Base-by-base conservation (phyloP, 2,113 vertebrate species). In the Dendrocopos noguchii region DNA sequence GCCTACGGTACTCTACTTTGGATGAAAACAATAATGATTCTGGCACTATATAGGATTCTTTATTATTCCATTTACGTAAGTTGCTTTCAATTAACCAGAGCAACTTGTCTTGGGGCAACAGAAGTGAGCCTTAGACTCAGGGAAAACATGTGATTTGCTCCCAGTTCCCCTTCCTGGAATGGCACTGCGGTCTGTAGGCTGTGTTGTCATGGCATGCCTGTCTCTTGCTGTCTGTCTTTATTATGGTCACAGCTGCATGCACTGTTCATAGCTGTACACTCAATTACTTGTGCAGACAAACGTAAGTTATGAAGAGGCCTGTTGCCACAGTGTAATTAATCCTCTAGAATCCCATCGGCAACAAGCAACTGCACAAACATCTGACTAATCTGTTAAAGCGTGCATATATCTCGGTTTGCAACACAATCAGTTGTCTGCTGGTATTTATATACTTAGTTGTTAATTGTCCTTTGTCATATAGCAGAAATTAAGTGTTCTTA, bases 291-390 rank as follows among this genome's bases (percentile, higher is more conserved):
- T n/a, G 39, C 78, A 88, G 91, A 87, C 78, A 91, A 77, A 84
- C 73, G 64, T 42, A 70, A 91, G 81, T 70, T 73, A 88, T 0
- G 0, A 61, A 72, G 91, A 84, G 29, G 7, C 33, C 83, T 84
- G 36, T 74, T 93, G 80, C 71, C 71, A 74, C n/a, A 13, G 46
- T 46, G 75, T 91, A 94, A 89, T 94, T 92, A 92, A 87, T 96
- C 75, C 88, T 87, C 95, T 81, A 52, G 92, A 77, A 78, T 80
- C 46, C 60, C 56, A 66, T 60, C 82, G 42, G 42, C 87, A 80
- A 28, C 31, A 47, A 81, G 24, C 24, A 70, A 77, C 67, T 46
- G 74, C 56, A 70, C 20, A 64, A 84, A 36, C 56, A 80, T 64
- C 67, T 95, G 92, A 93, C 50, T 76, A 57, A 73, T 73, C 56